Conservation (phyloP, 2,797 vertebrate species). For the Crypturellus tataupa region DNA sequence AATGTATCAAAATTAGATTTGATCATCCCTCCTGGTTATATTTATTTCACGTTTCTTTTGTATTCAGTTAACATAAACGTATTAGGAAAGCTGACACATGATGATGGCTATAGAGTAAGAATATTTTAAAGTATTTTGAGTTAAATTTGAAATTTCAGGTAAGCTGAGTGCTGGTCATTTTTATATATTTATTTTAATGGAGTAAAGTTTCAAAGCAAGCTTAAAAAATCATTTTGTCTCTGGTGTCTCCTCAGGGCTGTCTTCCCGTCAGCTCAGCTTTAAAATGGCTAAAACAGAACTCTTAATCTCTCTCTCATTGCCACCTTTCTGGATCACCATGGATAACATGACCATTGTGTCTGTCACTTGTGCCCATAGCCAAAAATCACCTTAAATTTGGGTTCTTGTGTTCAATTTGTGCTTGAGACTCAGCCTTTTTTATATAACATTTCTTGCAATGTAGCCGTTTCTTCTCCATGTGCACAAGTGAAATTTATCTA, state of each 20-base stretch:
- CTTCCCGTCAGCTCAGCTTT: conserved; percentile 48
- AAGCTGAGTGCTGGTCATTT: conserved; percentile 71
- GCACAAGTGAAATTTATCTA: not conserved
- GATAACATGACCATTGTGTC: conserved; percentile 34
- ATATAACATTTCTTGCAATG: not conserved
- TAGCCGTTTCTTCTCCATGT: not conserved
- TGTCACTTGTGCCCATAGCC: conserved; percentile 13
- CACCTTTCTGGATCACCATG: conserved; percentile 44
- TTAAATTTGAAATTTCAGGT: conserved; percentile 84
- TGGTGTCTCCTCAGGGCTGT: conserved; percentile 57
- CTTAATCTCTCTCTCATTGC: conserved; percentile 69
- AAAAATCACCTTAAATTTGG: conserved; percentile 56
- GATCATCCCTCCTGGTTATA: conserved; percentile 93
- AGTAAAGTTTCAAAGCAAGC: conserved; percentile 66
- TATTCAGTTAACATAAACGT: conserved; percentile 91
- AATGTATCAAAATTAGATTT: conserved; percentile 98
- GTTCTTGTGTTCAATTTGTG: conserved; percentile 27
- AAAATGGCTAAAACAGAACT: conserved; percentile 56
- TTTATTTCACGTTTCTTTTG: conserved; percentile 95
- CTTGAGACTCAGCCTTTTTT: not conserved
- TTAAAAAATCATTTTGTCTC: conserved; percentile 49
- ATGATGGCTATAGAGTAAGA: conserved; percentile 85
- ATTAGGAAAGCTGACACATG: conserved; percentile 86
- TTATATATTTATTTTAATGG: conserved; percentile 77
- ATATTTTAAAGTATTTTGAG: conserved; percentile 87